Evolutionary conservation across 2,888 invertebrate genomes (phyloP), one percentile per base, ranked within the genome.

Genomic region (Laothoe populi): DNA sequence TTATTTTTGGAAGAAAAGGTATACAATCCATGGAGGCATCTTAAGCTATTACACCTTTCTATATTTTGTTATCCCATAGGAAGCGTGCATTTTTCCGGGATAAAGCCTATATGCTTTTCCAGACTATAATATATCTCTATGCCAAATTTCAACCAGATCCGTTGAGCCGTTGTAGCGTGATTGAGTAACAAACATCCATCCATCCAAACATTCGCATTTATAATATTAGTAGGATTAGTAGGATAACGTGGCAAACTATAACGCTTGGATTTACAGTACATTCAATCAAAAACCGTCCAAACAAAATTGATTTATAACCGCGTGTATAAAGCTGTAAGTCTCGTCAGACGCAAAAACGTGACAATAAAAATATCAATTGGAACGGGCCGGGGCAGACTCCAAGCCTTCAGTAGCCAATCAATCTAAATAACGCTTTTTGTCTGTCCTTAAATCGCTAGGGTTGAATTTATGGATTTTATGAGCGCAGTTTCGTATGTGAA

Each of bases 351-450:
- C 23, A 53, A 53, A 60, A 61, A 57, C 40, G 26, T 26, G 42
- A 59, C 44, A 44, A 31, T 59, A 31, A 59, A 59, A 59, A 53
- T 53, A 53, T 53, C 19, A 44, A 44, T 19, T 8, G 31, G 35
- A 53, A 53, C 19, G 31, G 53, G 19, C n/a, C 16, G 31, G 35
- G 53, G 35, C 24, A 10, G 23, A 46, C 49, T 77, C 73, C 80
- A 78, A 77, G 79, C 79, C 76, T 82, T 79, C 78, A 77, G 83
- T 81, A 76, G 81, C 74, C 75, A 76, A 88, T 88, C 89, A 86
- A 86, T 89, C 88, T 35, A 87, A 84, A 81, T 75, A 74, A 75
- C 74, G 73, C 70, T 69, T 74, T 77, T 70, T 75, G 71, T 74
- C 77, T 76, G 53, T 71, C 71, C 70, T 77, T 74, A 75, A 71